A percentile compares a stretch with the other conserved stretches of the same genome.
These are phyloP conservation scores for Nymphalis urticae DNA, from an alignment of 2,888 invertebrate genomes.

Conservation along the genomic window DNA sequence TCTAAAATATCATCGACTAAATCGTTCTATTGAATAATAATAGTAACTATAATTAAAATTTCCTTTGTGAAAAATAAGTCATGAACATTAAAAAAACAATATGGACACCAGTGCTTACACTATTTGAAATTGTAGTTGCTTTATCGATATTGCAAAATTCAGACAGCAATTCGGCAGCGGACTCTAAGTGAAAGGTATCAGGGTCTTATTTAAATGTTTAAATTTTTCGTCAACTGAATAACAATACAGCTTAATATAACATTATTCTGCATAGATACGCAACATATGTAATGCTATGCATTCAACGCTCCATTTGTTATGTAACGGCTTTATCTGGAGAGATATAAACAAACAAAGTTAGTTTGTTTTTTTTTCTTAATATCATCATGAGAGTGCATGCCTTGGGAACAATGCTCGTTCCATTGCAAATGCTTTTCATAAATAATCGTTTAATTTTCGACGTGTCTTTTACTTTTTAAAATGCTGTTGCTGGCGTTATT, in stretches of 20 bases:
- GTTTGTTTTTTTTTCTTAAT: background rate
- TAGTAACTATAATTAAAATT: too few species aligned
- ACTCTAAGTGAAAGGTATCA: conserved; percentile 24
- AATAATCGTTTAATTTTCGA: too few species aligned
- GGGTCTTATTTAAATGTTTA: conserved; percentile 22
- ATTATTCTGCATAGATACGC: background rate
- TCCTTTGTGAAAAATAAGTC: too few species aligned
- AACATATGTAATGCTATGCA: too few species aligned
- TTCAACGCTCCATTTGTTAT: background rate
- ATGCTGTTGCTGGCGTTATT: too few species aligned
- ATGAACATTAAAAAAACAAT: background rate
- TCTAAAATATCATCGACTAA: too few species aligned
- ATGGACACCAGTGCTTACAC: background rate
- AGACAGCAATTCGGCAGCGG: background rate
- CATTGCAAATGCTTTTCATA: background rate
- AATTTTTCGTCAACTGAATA: conserved; percentile 23
- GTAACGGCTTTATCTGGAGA: background rate
- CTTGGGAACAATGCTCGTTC: background rate
- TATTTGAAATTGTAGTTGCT: background rate
- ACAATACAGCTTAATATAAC: conserved; percentile 11
- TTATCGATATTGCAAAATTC: conserved; percentile 12
- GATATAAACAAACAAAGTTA: background rate
- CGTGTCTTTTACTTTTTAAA: too few species aligned
- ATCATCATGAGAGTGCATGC: background rate
- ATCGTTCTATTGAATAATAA: too few species aligned